A percentile compares a stretch with the other conserved stretches of the same genome.
These are phyloP conservation scores for Habroteleia sp. DNA, from an alignment of 2,888 invertebrate genomes.

Conservation along the genomic window DNA sequence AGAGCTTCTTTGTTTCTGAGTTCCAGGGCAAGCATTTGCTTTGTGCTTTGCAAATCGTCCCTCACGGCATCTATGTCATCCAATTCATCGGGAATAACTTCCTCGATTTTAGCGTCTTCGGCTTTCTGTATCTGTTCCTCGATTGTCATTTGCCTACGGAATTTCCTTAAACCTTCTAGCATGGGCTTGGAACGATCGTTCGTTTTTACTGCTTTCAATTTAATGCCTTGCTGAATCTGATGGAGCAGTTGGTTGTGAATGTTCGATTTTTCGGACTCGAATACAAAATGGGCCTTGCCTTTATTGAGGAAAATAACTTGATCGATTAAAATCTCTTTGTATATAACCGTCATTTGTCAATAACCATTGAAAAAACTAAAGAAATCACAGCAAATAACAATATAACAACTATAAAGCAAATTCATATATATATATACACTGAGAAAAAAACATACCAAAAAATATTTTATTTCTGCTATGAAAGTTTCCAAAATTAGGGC, in stretches of 20 bases:
- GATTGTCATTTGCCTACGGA: constrained; percentile 93
- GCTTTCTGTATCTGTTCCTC: constrained; percentile 92
- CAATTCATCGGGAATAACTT: constrained; percentile 88
- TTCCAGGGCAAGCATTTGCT: constrained; percentile 93
- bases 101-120: constrained; percentile 82
- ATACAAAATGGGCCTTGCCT: constrained; percentile 90
- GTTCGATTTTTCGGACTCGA: constrained; percentile 91
- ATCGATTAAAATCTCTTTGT: too few species aligned
- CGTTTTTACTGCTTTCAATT: constrained; percentile 88
- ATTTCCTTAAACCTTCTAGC: constrained; percentile 91
- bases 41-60: constrained; percentile 95
- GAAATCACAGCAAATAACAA: too few species aligned
- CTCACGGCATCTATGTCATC: constrained; percentile 95
- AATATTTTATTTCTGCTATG: too few species aligned
- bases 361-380: neutral
- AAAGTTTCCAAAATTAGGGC: too few species aligned
- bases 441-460: too few species aligned
- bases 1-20: constrained; percentile 92
- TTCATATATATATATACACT: too few species aligned
- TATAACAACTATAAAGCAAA: too few species aligned
- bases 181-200: constrained; percentile 94
- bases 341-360: too few species aligned
- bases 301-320: constrained; percentile 63
- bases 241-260: constrained; percentile 90
- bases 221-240: constrained; percentile 90